Percentiles rank a stretch among this genome's conserved stretches.
Evolutionary conservation across 2,797 vertebrate genomes (phyloP).

Genomic region (Pygocentrus nattereri): DNA sequence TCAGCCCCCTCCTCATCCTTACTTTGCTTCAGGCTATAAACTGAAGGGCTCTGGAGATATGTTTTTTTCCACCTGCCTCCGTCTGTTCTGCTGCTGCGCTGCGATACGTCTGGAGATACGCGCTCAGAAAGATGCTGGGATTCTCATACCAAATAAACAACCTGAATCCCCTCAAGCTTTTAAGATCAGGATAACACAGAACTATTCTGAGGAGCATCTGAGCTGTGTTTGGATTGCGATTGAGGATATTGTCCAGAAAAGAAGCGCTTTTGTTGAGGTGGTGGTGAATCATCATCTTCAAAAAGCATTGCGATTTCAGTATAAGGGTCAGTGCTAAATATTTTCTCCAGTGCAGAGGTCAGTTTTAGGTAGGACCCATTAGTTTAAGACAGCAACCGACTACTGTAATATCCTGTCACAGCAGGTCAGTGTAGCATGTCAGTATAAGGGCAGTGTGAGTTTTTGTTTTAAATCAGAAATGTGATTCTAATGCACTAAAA

Average conservation of each 20-base stretch:
- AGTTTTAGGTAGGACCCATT: no score
- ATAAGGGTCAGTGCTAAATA: no score
- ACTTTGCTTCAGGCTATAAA: slow-evolving; percentile 45
- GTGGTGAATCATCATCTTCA: no score
- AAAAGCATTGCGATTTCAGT: no score
- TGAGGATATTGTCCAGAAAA: not conserved
- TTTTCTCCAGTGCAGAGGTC: no score
- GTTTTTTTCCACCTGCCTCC: slow-evolving; percentile 24
- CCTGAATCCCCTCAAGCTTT: not conserved
- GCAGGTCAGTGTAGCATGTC: no score
- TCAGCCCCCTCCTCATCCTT: slow-evolving; percentile 33
- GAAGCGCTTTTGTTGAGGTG: not conserved
- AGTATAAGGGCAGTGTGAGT: no score
- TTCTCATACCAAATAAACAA: slow-evolving; percentile 3
- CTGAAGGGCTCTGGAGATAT: slow-evolving; percentile 8
- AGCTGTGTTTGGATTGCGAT: not conserved
- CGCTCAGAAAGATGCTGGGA: not conserved
- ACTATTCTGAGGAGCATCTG: not conserved
- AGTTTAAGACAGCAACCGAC: no score
- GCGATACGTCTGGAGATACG: not conserved
- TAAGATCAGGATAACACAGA: not conserved
- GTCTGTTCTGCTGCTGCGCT: not conserved
- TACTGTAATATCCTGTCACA: no score
- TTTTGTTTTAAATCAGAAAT: no score
- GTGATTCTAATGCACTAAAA: no score